Conservation (phyloP, 2,888 invertebrate genomes). For the Coenonympha arcania region DNA sequence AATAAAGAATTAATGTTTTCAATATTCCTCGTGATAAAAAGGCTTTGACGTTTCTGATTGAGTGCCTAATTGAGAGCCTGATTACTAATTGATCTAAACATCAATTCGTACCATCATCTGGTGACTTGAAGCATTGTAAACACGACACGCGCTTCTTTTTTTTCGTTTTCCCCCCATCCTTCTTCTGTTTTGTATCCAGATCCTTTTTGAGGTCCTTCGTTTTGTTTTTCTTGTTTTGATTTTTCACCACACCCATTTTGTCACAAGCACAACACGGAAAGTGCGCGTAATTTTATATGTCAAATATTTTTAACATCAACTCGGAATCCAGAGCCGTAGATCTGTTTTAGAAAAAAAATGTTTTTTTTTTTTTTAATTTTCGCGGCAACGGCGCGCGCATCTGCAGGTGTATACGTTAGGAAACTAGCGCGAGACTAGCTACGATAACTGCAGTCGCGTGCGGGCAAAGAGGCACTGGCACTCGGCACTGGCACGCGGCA, state of each 20-base stretch:
- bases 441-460: conserved; percentile 67
- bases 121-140: conserved; percentile 70
- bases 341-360: neutral
- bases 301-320: neutral
- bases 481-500: too few species aligned
- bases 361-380: conserved; percentile 28
- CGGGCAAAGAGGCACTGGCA: conserved; percentile 59
- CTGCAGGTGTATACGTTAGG: conserved; percentile 64
- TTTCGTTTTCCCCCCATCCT: conserved; percentile 62
- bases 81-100: too few species aligned
- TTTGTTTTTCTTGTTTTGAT: conserved; percentile 54
- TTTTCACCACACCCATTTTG: conserved; percentile 68
- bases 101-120: conserved; percentile 60
- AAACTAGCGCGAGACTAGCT: conserved; percentile 68
- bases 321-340: neutral
- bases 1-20: too few species aligned
- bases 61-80: too few species aligned
- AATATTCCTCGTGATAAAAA: too few species aligned
- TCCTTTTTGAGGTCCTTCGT: conserved; percentile 37
- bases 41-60: too few species aligned
- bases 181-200: conserved; percentile 54
- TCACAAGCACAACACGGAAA: conserved; percentile 34
- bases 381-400: conserved; percentile 43
- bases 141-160: conserved; percentile 70
- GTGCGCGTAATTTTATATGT: conserved; percentile 29